Conservation (phyloP, 2,113 vertebrate species). For the Gambusia affinis region DNA sequence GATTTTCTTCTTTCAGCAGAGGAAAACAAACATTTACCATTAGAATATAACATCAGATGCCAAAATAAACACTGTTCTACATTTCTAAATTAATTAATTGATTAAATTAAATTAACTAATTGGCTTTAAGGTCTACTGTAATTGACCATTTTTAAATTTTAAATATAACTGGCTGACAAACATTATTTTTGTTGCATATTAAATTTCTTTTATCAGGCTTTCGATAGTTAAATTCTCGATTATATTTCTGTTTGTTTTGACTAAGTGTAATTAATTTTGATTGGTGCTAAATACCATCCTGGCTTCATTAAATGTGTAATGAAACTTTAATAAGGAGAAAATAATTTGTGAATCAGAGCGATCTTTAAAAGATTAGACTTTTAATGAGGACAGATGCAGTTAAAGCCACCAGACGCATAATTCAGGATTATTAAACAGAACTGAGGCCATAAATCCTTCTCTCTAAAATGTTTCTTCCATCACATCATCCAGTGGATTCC, state of each 20-base stretch:
- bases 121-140: background rate
- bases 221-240: background rate
- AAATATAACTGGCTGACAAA: background rate
- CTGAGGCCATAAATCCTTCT: background rate
- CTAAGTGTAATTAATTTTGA: no score
- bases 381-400: background rate
- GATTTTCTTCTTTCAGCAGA: no score
- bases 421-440: background rate
- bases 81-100: no score
- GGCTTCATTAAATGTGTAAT: background rate
- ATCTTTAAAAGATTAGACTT: background rate
- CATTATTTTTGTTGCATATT: background rate
- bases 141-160: background rate
- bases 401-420: background rate
- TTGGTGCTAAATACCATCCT: no score
- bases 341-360: background rate
- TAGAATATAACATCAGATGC: no score
- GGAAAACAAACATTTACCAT: no score
- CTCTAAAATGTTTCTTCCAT: slow-evolving; percentile 1
- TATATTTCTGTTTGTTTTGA: background rate
- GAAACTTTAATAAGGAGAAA: background rate
- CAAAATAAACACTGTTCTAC: no score
- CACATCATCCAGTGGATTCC: background rate
- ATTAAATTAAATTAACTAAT: no score
- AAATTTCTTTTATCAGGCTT: background rate